Percentiles rank a stretch among this genome's conserved stretches.
These are phyloP conservation scores for Sebastolobus altivelis DNA, from an alignment of 2,797 vertebrate species.

Conservation along the genomic window DNA sequence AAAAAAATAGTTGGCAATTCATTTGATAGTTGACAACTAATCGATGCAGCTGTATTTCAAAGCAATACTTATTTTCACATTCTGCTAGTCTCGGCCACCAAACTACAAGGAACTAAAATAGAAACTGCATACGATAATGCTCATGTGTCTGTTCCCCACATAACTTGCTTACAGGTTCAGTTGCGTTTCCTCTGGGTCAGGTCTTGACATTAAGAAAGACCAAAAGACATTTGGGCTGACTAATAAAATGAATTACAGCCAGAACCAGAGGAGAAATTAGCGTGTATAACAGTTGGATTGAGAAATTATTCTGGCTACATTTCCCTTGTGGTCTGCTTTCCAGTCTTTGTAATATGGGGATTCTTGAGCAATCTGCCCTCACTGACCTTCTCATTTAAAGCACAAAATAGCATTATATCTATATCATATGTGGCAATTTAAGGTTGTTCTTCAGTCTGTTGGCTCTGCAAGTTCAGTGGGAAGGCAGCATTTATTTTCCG, in stretches of 20 bases:
- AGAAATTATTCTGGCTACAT: neutral
- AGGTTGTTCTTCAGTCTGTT: neutral
- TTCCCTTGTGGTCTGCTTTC: neutral
- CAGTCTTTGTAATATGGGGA: neutral
- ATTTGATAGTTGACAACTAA: no score
- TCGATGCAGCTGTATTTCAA: slow-evolving; percentile 11
- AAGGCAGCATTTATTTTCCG: neutral
- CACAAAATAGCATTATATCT: neutral
- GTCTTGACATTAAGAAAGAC: neutral
- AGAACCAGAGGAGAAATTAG: neutral
- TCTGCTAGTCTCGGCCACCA: neutral
- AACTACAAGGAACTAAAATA: slow-evolving; percentile 30
- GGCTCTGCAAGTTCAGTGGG: neutral
- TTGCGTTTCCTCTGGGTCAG: slow-evolving; percentile 57
- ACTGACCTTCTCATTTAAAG: neutral
- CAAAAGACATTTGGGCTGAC: neutral
- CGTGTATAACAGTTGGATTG: neutral
- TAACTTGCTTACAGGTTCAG: slow-evolving; percentile 47
- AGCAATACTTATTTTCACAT: neutral
- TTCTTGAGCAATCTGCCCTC: neutral
- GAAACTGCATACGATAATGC: slow-evolving; percentile 10
- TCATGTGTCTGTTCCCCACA: slow-evolving; percentile 18
- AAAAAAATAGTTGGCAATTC: no score
- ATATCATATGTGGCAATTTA: neutral
- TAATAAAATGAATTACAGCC: neutral